These are phyloP conservation scores for Smittia sp. DNA, from an alignment of 2,888 invertebrate genomes.

Conservation along the genomic window DNA sequence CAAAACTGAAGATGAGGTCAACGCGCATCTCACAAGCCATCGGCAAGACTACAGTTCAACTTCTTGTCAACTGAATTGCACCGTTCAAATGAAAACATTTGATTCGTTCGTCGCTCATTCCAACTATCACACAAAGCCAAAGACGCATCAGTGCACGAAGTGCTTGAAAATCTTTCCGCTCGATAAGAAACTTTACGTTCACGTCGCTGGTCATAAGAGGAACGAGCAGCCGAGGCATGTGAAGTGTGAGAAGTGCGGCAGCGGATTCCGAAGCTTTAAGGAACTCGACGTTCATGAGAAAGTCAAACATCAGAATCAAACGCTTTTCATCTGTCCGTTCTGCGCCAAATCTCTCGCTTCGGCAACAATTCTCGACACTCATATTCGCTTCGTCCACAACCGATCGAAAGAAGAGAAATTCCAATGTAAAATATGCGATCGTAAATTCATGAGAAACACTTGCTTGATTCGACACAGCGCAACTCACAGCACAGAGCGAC, in stretches of 20 bases:
- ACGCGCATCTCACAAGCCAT: neutral
- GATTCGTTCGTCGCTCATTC: slow-evolving; percentile 50
- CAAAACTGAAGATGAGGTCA: neutral
- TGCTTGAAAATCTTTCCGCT: slow-evolving; percentile 61
- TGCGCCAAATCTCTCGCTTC: slow-evolving; percentile 19
- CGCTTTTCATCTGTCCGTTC: slow-evolving; percentile 33
- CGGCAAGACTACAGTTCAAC: neutral
- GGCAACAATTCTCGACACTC: neutral
- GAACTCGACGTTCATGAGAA: slow-evolving; percentile 24
- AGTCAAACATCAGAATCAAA: slow-evolving; percentile 25
- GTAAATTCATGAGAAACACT: slow-evolving; percentile 51
- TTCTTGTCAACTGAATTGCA: neutral
- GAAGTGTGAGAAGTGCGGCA: slow-evolving; percentile 59
- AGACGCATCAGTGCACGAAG: slow-evolving; percentile 57
- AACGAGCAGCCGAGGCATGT: slow-evolving; percentile 59
- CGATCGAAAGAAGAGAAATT: slow-evolving; percentile 45
- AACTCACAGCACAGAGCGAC: slow-evolving; percentile 57
- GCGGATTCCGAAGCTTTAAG: neutral
- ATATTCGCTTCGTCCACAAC: slow-evolving; percentile 28
- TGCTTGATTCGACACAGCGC: slow-evolving; percentile 54
- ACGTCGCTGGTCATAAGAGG: slow-evolving; percentile 53
- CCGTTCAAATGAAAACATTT: neutral
- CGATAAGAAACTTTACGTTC: slow-evolving; percentile 58
- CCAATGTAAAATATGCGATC: slow-evolving; percentile 59
- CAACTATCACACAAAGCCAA: slow-evolving; percentile 57